Evolutionary conservation across 2,113 vertebrate species (phyloP).

Genomic region (Octodon degus): DNA sequence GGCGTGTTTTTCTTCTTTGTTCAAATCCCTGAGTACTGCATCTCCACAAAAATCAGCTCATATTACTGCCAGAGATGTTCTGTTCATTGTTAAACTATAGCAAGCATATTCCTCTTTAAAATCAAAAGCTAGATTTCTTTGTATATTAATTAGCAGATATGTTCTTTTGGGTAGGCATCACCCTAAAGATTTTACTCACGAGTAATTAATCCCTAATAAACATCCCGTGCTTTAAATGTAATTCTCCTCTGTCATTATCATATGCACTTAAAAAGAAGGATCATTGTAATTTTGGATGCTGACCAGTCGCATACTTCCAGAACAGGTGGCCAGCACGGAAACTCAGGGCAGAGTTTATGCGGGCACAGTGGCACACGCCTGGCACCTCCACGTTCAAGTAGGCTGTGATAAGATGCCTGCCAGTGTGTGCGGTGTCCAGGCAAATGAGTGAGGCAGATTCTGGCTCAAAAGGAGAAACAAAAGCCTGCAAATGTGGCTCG

Average conservation of each 20-base stretch:
- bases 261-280: background rate
- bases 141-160: background rate
- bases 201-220: background rate
- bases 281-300: background rate
- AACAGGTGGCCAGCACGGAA: background rate
- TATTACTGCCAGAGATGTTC: background rate
- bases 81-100: background rate
- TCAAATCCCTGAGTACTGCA: constrained; percentile 41
- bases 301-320: background rate
- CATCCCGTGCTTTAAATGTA: background rate
- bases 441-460: background rate
- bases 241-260: background rate
- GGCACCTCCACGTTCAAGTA: background rate
- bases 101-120: constrained; percentile 41
- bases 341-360: background rate
- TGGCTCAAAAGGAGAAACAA: background rate
- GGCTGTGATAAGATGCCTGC: background rate
- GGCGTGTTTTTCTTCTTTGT: constrained; percentile 35
- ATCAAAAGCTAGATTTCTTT: background rate
- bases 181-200: background rate
- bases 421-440: background rate
- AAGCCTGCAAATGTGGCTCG: background rate
- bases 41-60: constrained; percentile 7
- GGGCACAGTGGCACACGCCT: background rate
- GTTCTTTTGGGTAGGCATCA: background rate